Conservation (phyloP, 2,888 invertebrate genomes). For the Gryllus longicercus region DNA sequence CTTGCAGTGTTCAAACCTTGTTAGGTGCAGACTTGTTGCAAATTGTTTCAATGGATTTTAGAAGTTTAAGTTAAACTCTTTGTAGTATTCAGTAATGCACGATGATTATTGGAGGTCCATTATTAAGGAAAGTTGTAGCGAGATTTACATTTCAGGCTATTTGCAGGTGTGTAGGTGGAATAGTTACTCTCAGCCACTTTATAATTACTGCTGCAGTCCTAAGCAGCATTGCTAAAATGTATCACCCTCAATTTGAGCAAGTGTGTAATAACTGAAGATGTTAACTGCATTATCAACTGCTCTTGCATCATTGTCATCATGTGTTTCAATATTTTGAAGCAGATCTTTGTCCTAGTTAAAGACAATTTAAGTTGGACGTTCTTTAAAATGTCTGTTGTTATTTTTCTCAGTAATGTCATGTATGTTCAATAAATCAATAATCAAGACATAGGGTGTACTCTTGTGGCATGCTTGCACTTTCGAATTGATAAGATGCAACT, state of each 20-base stretch:
- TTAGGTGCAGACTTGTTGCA: conserved; percentile 2
- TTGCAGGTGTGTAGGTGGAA: conserved; percentile 17
- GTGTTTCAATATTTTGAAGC: conserved; percentile 5
- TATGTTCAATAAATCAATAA: neutral
- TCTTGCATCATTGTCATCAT: neutral
- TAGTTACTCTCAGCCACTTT: neutral
- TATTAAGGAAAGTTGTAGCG: neutral
- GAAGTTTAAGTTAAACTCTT: neutral
- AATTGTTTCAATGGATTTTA: neutral
- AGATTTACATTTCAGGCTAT: conserved; percentile 9
- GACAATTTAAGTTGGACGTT: neutral
- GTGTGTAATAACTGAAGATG: neutral
- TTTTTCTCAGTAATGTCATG: neutral
- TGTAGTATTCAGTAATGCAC: neutral
- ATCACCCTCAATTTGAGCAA: conserved; percentile 1
- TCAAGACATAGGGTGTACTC: neutral
- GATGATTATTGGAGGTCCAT: neutral
- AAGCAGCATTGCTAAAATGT: conserved; percentile 1
- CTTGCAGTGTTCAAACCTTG: neutral
- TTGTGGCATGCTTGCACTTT: conserved; percentile 17
- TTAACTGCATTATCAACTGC: neutral
- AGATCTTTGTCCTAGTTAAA: neutral
- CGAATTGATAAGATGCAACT: neutral
- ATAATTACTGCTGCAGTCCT: conserved; percentile 1
- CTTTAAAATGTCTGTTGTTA: neutral